Evolutionary conservation across 2,888 invertebrate genomes (phyloP).

Genomic region (Serripes groenlandicus): DNA sequence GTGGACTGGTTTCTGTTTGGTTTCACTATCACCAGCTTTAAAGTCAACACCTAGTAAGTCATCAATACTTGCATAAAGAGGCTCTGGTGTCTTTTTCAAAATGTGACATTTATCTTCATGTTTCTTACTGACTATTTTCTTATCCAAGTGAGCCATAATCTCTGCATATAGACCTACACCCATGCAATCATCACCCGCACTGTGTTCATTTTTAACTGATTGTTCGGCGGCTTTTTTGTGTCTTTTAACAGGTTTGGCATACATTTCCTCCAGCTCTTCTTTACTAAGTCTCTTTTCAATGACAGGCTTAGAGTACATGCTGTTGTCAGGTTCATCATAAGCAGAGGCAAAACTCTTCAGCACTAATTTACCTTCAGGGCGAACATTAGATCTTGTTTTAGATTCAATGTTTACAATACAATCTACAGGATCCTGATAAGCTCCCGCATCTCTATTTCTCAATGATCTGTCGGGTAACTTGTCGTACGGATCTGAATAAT

Average conservation of each 20-base stretch:
- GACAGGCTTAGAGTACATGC: conserved; percentile 59
- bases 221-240: conserved; percentile 32
- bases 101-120: neutral
- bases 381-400: conserved; percentile 23
- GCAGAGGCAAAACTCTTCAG: conserved; percentile 36
- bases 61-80: conserved; percentile 62
- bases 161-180: conserved; percentile 39
- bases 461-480: conserved; percentile 29
- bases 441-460: neutral
- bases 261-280: conserved; percentile 60
- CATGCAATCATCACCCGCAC: neutral
- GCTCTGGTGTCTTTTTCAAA: conserved; percentile 22
- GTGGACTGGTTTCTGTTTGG: neutral
- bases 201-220: neutral
- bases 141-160: conserved; percentile 58
- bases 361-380: conserved; percentile 39
- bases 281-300: conserved; percentile 52
- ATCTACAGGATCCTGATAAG: conserved; percentile 63
- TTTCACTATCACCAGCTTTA: neutral
- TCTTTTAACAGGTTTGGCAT: conserved; percentile 64
- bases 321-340: conserved; percentile 60
- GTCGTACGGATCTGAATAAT: conserved; percentile 64
- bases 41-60: conserved; percentile 31
- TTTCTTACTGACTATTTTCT: neutral
- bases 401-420: conserved; percentile 17